Evolutionary conservation across 2,797 vertebrate genomes (phyloP), one percentile per base, ranked within the genome.

Genomic region (Pipistrellus kuhlii): DNA sequence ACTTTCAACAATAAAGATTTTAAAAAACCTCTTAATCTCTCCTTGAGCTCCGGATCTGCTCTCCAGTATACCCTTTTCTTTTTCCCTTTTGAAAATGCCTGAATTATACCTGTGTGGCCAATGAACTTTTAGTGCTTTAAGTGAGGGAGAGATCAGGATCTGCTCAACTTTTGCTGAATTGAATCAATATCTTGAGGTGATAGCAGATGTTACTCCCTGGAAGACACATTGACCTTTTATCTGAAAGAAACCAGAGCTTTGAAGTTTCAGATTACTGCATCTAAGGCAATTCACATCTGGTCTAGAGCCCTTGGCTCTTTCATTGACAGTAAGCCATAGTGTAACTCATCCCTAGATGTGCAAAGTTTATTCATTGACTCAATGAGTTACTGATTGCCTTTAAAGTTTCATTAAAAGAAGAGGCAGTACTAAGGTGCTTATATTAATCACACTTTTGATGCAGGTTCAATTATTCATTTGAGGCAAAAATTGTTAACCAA

Each of bases 401-500:
- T 96, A 95, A 96, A 96, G 76, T 97, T 97, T 97, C 94, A 95
- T 97, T 97, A 96, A 95, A 96, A 97, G 59, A 87, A 95, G 93
- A 95, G 95, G 92, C 87, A 94, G 96, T 93, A 93, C 93, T 96
- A 80, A 97, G 94, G 94, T 97, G 75, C 78, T 91, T 84, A 18
- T 91, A 93, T 98, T 97, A 97, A 95, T 98, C 96, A 97, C 30
- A 88, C 30, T 93, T 96, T 95, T 89, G 88, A 97, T 94, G 86
- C 90, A 95, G 85, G 88, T 96, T 93, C 86, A 96, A n/a, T 66
- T 71, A 95, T 81, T 86, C 46, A 64, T 80, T 92, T 85, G 68
- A 95, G 77, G 57, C 68, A 68, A 86, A 94, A 94, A 88, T 93
- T 32, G 55, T 85, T 78, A 69, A 88, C 41, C 82, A 93, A 73